Conservation (phyloP, 2,113 vertebrate species). For the Potamarius usumacintae region DNA sequence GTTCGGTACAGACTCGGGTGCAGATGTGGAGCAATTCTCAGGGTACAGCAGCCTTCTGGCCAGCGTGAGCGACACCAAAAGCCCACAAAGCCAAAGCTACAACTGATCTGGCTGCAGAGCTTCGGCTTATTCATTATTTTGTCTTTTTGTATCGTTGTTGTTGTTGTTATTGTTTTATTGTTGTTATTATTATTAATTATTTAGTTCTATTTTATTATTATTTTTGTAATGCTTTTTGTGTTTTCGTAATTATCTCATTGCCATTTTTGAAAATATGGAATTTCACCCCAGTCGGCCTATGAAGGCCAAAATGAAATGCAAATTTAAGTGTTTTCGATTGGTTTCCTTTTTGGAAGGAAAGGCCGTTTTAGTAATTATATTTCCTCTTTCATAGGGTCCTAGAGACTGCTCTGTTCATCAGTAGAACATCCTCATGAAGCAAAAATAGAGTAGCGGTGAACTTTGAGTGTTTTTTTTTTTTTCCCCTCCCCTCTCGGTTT, state of each 20-base stretch:
- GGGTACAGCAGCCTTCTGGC: constrained; percentile 98
- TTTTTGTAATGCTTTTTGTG: constrained; percentile 59
- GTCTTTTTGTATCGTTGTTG: constrained; percentile 57
- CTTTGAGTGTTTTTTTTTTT: neutral
- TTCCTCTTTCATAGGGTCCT: constrained; percentile 61
- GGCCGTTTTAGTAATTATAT: constrained; percentile 81
- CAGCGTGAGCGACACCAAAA: constrained; percentile 96
- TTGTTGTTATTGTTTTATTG: constrained; percentile 46
- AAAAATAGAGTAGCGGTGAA: constrained; percentile 66
- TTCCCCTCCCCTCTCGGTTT: neutral
- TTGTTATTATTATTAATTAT: constrained; percentile 58
- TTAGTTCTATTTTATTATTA: constrained; percentile 61
- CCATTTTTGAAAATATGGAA: constrained; percentile 89
- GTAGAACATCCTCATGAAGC: constrained; percentile 74
- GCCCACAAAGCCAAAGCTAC: constrained; percentile 98
- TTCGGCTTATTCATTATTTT: constrained; percentile 74
- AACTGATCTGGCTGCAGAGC: constrained; percentile 81
- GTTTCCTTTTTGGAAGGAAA: constrained; percentile 40
- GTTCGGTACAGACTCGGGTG: constrained; percentile 85
- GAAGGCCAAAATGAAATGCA: constrained; percentile 90
- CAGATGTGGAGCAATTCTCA: constrained; percentile 98
- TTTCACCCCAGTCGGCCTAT: constrained; percentile 84
- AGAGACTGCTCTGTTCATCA: constrained; percentile 81
- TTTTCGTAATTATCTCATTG: constrained; percentile 78
- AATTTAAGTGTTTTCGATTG: constrained; percentile 47